These are phyloP conservation scores for Pecten maximus DNA, from an alignment of 2,888 invertebrate genomes.

Conservation along the genomic window DNA sequence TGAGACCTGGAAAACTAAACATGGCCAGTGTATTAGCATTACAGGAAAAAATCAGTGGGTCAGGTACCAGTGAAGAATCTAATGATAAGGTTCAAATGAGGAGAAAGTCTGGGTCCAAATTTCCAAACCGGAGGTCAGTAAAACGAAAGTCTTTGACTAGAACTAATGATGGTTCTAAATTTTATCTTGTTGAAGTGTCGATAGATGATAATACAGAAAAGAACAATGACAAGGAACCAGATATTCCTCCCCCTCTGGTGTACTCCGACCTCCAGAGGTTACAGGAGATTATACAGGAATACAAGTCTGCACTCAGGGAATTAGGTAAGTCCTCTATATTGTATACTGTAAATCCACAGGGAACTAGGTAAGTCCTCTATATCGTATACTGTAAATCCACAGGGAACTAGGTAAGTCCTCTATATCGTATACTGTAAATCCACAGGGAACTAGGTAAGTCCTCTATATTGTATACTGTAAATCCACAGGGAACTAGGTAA, in stretches of 20 bases:
- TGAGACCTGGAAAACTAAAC: not conserved
- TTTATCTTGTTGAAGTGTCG: constrained; percentile 35
- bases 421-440: too few species aligned
- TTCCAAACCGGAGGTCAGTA: constrained; percentile 36
- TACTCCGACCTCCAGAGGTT: constrained; percentile 42
- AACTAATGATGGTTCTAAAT: constrained; percentile 46
- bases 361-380: too few species aligned
- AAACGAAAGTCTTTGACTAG: constrained; percentile 53
- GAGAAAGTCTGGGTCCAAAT: not conserved
- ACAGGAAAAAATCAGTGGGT: not conserved
- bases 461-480: not conserved
- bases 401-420: too few species aligned
- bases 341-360: too few species aligned
- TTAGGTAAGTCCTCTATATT: constrained; percentile 23
- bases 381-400: too few species aligned
- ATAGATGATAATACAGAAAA: constrained; percentile 34
- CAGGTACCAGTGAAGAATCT: not conserved
- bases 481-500: not conserved
- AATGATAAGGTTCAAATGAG: not conserved
- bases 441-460: not conserved
- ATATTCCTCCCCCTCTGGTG: constrained; percentile 41
- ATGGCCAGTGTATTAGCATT: not conserved
- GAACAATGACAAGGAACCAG: not conserved
- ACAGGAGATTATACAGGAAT: constrained; percentile 43
- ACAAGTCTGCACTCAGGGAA: constrained; percentile 40